Percentiles rank a stretch among this genome's conserved stretches.
These are phyloP conservation scores for Zelostemma sp. DNA, from an alignment of 1,140 invertebrate species.

Conservation along the genomic window DNA sequence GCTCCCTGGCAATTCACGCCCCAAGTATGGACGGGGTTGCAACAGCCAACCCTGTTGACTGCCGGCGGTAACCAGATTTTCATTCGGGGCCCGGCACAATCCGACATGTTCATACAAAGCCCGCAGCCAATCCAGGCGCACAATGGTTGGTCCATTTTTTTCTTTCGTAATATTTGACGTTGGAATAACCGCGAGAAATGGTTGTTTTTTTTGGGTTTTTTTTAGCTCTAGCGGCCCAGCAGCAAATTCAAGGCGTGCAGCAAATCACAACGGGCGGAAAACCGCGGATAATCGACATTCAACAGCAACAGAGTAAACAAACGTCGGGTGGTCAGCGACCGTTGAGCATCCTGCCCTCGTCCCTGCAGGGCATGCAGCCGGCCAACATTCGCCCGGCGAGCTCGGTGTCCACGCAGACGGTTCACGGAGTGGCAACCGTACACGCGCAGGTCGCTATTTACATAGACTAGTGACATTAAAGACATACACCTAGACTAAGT, in stretches of 20 bases:
- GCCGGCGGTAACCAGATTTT: conserved; percentile 84
- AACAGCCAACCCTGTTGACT: conserved; percentile 75
- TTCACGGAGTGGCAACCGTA: conserved; percentile 74
- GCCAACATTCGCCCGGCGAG: conserved; percentile 79
- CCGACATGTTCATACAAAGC: conserved; percentile 90
- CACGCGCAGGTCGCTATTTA: conserved; percentile 55
- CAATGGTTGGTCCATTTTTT: conserved; percentile 73
- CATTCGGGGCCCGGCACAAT: conserved; percentile 81
- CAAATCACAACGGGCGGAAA: conserved; percentile 65
- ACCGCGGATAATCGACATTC: conserved; percentile 71
- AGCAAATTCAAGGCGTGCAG: conserved; percentile 70
- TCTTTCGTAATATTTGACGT: conserved; percentile 5
- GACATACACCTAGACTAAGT: conserved; percentile 8
- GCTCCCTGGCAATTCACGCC: conserved; percentile 75
- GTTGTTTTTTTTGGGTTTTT: not conserved
- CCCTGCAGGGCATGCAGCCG: conserved; percentile 62
- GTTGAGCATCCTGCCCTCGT: conserved; percentile 77
- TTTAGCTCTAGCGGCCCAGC: conserved; percentile 68
- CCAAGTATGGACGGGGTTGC: conserved; percentile 77
- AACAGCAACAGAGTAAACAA: conserved; percentile 70
- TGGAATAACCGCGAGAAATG: no score
- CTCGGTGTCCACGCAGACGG: conserved; percentile 84
- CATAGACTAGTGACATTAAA: no score
- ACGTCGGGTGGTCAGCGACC: conserved; percentile 71
- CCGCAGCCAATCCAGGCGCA: conserved; percentile 77